Evolutionary conservation across 2,797 vertebrate species (phyloP).

Genomic region (Paguma larvata): DNA sequence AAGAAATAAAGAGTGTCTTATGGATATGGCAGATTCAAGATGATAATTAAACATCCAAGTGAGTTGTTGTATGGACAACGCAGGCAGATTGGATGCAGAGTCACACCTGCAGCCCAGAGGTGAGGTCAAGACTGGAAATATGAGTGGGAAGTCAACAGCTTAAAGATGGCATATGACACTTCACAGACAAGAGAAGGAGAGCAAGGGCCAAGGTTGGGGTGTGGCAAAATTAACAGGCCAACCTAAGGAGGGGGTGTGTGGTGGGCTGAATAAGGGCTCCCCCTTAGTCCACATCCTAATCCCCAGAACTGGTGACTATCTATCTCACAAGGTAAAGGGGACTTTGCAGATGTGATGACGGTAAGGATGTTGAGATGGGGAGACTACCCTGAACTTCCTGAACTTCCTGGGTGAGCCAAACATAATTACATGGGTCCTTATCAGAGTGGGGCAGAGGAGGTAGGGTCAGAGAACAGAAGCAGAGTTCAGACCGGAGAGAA

Average conservation of each 20-base stretch:
- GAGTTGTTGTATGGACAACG: background rate
- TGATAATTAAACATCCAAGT: background rate
- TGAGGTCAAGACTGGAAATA: background rate
- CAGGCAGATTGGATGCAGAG: background rate
- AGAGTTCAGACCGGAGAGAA: background rate
- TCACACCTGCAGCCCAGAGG: background rate
- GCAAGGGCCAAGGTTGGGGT: background rate
- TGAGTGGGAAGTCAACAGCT: background rate
- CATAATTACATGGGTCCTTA: no score
- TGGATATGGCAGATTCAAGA: background rate
- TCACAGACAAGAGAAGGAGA: background rate
- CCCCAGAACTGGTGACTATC: background rate
- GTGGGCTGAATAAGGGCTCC: background rate
- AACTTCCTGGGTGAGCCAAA: background rate
- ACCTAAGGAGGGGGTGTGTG: no score
- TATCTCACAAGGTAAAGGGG: background rate
- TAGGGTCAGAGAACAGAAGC: background rate
- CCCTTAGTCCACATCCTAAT: no score
- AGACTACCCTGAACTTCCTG: background rate
- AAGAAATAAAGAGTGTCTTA: background rate
- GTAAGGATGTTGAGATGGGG: background rate
- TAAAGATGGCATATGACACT: background rate
- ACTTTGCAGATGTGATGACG: background rate
- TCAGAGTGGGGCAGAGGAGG: background rate
- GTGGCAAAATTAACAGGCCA: background rate